A percentile compares a stretch with the other conserved stretches of the same genome.
Evolutionary conservation across 2,113 vertebrate genomes (phyloP).

Genomic region (Recurvirostra avosetta): DNA sequence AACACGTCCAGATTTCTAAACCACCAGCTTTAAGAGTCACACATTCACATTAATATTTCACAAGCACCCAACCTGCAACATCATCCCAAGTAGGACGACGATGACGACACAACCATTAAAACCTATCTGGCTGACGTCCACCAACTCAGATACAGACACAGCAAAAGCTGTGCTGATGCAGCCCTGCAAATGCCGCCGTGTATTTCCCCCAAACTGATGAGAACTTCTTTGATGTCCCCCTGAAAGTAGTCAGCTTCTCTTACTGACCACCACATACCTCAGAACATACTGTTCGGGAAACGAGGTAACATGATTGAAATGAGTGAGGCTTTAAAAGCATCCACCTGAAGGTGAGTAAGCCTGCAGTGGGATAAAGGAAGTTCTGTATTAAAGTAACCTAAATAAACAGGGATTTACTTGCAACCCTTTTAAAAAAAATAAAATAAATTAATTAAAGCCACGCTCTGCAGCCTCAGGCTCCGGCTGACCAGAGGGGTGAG

Average conservation of each 20-base stretch:
- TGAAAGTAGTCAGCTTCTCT: background rate
- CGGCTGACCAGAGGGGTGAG: background rate
- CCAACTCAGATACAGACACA: background rate
- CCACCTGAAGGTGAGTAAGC: background rate
- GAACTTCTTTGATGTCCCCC: background rate
- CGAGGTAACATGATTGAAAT: background rate
- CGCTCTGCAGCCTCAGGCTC: background rate
- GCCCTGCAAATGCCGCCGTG: background rate
- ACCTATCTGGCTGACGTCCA: conserved; percentile 4
- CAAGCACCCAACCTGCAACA: conserved; percentile 39
- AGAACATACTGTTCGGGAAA: background rate
- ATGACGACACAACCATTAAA: conserved; percentile 39
- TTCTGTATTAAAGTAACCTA: background rate
- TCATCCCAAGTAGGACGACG: conserved; percentile 35
- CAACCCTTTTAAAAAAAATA: background rate
- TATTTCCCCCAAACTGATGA: background rate
- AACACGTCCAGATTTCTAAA: background rate
- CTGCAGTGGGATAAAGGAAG: background rate
- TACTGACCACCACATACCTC: background rate
- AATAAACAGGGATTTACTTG: background rate
- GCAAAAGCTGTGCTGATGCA: background rate
- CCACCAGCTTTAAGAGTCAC: background rate
- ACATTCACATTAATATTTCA: conserved; percentile 20
- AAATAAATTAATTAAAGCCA: accelerated
- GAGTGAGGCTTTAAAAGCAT: background rate